Evolutionary conservation across 2,888 invertebrate genomes (phyloP).

Genomic region (Ditula angustiorana): DNA sequence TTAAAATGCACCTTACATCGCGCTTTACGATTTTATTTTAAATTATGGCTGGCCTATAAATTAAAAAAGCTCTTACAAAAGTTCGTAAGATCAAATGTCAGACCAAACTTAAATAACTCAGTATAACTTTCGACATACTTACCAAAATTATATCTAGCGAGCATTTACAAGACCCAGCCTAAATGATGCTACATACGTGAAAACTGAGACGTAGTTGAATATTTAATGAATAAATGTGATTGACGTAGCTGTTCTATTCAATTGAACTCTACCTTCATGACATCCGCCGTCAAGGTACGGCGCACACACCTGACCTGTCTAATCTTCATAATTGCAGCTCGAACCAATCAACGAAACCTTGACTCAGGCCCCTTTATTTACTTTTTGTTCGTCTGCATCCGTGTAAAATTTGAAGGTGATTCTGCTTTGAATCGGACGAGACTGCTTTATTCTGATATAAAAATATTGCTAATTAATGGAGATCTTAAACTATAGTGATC

Average conservation of each 20-base stretch:
- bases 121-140: too few relatives aligned
- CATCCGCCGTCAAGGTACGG: slow-evolving; percentile 45
- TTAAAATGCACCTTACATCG: too few relatives aligned
- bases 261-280: slow-evolving; percentile 37
- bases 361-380: slow-evolving; percentile 49
- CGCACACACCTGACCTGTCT: slow-evolving; percentile 46
- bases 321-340: slow-evolving; percentile 39
- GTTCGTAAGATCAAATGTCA: too few relatives aligned
- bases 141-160: too few relatives aligned
- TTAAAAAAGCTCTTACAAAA: too few relatives aligned
- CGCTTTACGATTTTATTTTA: too few relatives aligned
- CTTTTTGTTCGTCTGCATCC: slow-evolving; percentile 51
- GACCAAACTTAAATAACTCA: too few relatives aligned
- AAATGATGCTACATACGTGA: too few relatives aligned
- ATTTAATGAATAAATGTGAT: too few relatives aligned
- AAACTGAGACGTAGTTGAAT: not conserved
- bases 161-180: too few relatives aligned
- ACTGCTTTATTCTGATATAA: not conserved
- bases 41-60: too few relatives aligned
- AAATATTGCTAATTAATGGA: not conserved
- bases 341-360: slow-evolving; percentile 41
- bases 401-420: slow-evolving; percentile 56
- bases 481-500: not conserved
- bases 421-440: slow-evolving; percentile 47
- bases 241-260: slow-evolving; percentile 26